Conservation (phyloP, 2,113 vertebrate genomes). For the Pomatostomus ruficeps region DNA sequence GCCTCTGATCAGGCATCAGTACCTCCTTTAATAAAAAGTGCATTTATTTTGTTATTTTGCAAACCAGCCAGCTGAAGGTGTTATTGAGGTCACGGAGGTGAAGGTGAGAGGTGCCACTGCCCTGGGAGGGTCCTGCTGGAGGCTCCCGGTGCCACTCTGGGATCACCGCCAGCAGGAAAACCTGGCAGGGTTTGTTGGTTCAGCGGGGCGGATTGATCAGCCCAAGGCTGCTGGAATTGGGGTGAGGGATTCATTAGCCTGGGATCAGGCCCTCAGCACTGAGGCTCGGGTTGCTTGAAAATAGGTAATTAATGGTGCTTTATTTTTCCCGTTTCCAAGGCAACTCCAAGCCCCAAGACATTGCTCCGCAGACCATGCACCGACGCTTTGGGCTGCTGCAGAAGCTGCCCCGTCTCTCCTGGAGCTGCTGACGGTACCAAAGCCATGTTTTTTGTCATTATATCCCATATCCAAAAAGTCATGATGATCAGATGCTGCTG, state of each 20-base stretch:
- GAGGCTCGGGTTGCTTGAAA: not conserved
- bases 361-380: not conserved
- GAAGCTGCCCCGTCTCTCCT: not conserved
- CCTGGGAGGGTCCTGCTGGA: not conserved
- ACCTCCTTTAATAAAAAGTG: not conserved
- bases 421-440: not conserved
- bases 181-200: not conserved
- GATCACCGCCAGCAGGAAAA: not conserved
- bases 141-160: not conserved
- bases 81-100: not conserved
- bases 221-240: not conserved
- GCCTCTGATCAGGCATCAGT: too few relatives aligned
- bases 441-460: not conserved
- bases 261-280: not conserved
- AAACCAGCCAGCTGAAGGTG: rapidly evolving
- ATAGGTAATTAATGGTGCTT: slow-evolving; percentile 20
- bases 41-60: not conserved
- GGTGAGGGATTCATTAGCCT: not conserved
- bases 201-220: not conserved
- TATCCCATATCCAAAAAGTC: not conserved
- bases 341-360: not conserved
- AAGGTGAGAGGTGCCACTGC: not conserved
- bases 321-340: slow-evolving; percentile 35
- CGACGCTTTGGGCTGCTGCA: not conserved
- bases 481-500: not conserved